A percentile compares a stretch with the other conserved stretches of the same genome.
Evolutionary conservation across 2,113 vertebrate species (phyloP).

Genomic region (Bubo blakistoni): DNA sequence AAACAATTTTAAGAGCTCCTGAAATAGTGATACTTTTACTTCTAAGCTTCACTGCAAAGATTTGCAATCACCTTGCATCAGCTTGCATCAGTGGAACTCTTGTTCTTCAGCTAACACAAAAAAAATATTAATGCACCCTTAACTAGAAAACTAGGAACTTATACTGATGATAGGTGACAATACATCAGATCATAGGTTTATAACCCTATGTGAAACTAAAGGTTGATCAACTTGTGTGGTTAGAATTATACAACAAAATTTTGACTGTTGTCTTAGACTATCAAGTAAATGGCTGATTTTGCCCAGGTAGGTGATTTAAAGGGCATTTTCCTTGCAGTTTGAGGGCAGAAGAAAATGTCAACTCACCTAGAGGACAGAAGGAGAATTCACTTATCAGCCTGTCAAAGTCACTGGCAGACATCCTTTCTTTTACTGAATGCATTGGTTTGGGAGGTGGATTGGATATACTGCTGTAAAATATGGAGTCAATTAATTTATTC

Average conservation of each 20-base stretch:
- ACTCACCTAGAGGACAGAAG: background rate
- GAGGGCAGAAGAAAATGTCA: background rate
- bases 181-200: background rate
- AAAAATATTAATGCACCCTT: background rate
- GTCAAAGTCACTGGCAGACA: background rate
- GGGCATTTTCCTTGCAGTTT: background rate
- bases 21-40: background rate
- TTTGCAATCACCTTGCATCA: background rate
- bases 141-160: background rate
- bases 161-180: background rate
- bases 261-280: background rate
- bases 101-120: background rate
- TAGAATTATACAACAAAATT: background rate
- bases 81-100: background rate
- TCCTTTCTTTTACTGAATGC: background rate
- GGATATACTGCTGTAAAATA: background rate
- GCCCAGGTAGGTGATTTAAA: background rate
- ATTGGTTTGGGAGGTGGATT: background rate
- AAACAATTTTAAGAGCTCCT: constrained; percentile 8
- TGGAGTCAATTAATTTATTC: background rate
- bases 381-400: background rate
- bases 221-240: background rate
- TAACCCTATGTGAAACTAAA: background rate
- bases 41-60: background rate
- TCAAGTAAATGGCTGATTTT: background rate